Percentiles rank a stretch among this genome's conserved stretches.
Evolutionary conservation across 1,140 invertebrate species (phyloP).

Genomic region (Coptotermes formosanus): DNA sequence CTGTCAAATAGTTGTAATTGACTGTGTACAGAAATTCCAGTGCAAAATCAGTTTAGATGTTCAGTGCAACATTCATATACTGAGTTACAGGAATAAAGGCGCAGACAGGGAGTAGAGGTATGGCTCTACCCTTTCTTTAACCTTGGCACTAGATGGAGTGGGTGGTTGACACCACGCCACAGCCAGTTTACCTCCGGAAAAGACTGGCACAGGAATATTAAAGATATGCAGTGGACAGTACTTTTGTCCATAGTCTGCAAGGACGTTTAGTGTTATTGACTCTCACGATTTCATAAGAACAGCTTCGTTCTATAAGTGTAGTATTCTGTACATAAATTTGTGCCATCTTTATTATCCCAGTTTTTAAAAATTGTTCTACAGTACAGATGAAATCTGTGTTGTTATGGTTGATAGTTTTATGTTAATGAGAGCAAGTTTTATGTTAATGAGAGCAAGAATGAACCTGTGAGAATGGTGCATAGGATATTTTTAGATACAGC

Average conservation of each 20-base stretch:
- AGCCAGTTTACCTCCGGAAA: too few species aligned
- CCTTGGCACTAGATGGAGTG: too few species aligned
- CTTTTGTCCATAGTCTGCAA: background rate
- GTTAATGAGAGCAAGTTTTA: background rate
- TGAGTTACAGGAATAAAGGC: background rate
- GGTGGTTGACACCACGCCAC: too few species aligned
- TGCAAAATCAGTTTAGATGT: background rate
- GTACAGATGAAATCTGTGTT: conserved; percentile 9
- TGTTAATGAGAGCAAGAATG: background rate
- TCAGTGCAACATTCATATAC: background rate
- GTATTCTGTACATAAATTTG: conserved; percentile 5
- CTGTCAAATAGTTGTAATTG: background rate
- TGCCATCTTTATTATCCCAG: background rate
- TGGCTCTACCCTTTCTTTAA: too few species aligned
- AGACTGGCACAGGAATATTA: too few species aligned
- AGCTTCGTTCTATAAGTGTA: background rate
- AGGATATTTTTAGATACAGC: background rate
- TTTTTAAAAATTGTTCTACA: background rate
- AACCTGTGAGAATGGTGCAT: background rate
- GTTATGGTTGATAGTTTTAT: background rate
- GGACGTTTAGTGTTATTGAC: background rate
- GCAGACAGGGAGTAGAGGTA: too few species aligned
- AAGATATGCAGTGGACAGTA: background rate
- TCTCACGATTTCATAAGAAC: background rate
- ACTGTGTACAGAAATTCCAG: background rate